Base-by-base conservation (phyloP, 2,113 vertebrate species). In the Sula dactylatra region DNA sequence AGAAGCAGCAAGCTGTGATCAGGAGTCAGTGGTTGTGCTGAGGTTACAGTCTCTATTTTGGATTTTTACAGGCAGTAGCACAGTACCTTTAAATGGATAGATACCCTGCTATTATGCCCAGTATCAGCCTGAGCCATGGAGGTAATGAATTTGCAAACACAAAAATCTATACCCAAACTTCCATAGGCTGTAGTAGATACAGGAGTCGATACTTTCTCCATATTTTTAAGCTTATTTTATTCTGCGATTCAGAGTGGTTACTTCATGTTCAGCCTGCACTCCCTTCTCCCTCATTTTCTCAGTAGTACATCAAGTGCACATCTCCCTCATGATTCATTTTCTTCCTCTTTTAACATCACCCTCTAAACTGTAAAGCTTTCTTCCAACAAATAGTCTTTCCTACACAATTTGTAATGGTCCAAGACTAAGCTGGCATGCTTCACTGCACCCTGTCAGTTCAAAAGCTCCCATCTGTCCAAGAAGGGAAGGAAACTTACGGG, bases 391-490 rank as follows among this genome's bases (percentile, higher is more conserved):
- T 13, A 89, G 13, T 45, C 55, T 85, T 89, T 54, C n/a, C 77
- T 56, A 59, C 21, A 71, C 36, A 47, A 59, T 84, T 79, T 49
- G 44, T 79, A 78, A 82, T 47, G 52, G 21, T 59, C 65, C 84
- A 78, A 78, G 81, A 71, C 47, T 74, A 66, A 92, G 78, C 56
- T 76, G 47, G 0, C 16, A 86, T 87, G 95, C 73, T 67, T 79
- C 73, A 34, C 59, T 86, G 54, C 64, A 42, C 27, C 9, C 2
- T 34, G 49, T 73, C 67, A 69, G 59, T 67, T 91, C 86, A 82
- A 65, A 94, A 96, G 65, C 77, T 94, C 42, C 56, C 73, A 78
- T 93, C 81, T 91, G 56, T 93, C 89, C 59, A 64, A 84, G 47
- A 74, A 93, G 16, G 31, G 31, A 88, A 66, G 19, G 67, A 70